These are phyloP conservation scores for Chaetodon auriga DNA, from an alignment of 2,113 vertebrate species.

Conservation along the genomic window DNA sequence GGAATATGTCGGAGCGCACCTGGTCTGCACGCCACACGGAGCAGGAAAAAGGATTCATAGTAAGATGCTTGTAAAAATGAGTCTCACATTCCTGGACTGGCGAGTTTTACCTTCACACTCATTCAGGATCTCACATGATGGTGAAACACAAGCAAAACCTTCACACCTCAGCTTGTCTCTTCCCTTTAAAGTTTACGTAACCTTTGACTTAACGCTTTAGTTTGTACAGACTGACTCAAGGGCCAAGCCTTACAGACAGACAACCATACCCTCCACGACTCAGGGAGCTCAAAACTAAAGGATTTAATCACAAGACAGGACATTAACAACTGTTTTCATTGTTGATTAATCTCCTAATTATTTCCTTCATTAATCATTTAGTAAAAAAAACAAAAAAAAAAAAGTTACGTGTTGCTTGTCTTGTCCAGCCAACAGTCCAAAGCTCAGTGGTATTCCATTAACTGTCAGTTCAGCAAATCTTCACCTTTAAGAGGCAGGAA, in stretches of 20 bases:
- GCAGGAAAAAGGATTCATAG: not conserved
- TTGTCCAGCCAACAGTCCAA: not conserved
- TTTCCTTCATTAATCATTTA: not conserved
- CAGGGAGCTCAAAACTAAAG: not conserved
- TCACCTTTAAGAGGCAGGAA: not conserved
- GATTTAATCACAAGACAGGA: not conserved
- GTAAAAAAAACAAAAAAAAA: no score
- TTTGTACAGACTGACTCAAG: not conserved
- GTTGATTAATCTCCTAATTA: not conserved
- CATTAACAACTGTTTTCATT: not conserved
- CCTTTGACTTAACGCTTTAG: constrained; percentile 19
- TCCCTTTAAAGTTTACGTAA: not conserved
- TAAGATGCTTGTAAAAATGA: not conserved
- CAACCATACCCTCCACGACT: not conserved
- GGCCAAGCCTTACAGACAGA: not conserved
- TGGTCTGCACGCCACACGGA: not conserved
- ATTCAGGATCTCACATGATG: constrained; percentile 20
- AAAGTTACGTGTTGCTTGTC: not conserved
- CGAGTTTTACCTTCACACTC: not conserved
- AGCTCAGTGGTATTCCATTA: not conserved
- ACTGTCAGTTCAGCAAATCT: not conserved
- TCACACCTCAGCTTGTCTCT: not conserved
- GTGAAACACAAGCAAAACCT: not conserved
- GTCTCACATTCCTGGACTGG: not conserved
- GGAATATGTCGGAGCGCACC: constrained; percentile 3